Conservation (phyloP, 2,797 vertebrate species). For the Octomys mimax region DNA sequence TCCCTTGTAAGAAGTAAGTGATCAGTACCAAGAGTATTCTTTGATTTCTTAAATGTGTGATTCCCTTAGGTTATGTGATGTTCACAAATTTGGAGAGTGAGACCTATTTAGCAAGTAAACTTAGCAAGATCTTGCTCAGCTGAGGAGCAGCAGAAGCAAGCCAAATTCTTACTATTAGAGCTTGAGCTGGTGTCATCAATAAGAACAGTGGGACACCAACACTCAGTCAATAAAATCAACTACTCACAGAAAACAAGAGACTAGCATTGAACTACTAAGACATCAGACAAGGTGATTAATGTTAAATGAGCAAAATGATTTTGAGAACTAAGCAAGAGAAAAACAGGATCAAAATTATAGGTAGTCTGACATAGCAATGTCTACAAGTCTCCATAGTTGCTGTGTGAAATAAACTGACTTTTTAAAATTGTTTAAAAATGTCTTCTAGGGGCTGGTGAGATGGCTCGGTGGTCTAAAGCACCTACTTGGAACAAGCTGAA, state of each 20-base stretch:
- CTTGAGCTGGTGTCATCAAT: not conserved
- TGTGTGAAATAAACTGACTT: constrained; percentile 45
- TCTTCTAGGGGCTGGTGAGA: too few relatives aligned
- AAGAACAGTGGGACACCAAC: constrained; percentile 55
- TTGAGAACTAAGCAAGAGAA: constrained; percentile 49
- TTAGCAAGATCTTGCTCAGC: constrained; percentile 64
- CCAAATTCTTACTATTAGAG: constrained; percentile 50
- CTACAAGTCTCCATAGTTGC: constrained; percentile 12
- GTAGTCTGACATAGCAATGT: constrained; percentile 30
- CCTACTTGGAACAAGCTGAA: too few relatives aligned
- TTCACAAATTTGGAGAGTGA: constrained; percentile 65
- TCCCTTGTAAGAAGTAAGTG: constrained; percentile 49
- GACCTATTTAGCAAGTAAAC: constrained; percentile 61
- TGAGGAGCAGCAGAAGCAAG: constrained; percentile 43
- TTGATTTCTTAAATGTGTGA: constrained; percentile 68
- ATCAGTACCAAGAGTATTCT: constrained; percentile 39
- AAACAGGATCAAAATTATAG: constrained; percentile 60
- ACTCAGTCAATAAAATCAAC: constrained; percentile 66
- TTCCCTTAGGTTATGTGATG: constrained; percentile 31
- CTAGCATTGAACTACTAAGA: constrained; percentile 51
- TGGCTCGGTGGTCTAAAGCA: too few relatives aligned
- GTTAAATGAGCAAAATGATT: constrained; percentile 64
- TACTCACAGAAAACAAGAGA: constrained; percentile 61
- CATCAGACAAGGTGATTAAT: constrained; percentile 52
- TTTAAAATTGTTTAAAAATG: constrained; percentile 7